A percentile compares a stretch with the other conserved stretches of the same genome.
Conservation (phyloP, 2,888 invertebrate species). For the Leucophenga maculata region DNA sequence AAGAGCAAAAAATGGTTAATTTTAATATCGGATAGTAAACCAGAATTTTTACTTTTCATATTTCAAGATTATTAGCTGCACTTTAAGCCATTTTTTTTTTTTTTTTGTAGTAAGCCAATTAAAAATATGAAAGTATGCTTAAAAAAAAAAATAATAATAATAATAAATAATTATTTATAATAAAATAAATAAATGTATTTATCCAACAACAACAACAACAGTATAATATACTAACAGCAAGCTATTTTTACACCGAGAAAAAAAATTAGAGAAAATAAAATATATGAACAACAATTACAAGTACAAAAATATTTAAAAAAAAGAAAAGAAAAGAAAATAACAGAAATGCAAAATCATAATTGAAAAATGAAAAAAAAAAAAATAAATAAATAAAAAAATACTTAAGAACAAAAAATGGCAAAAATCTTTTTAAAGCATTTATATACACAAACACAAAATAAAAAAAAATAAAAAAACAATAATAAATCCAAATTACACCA, state of each 20-base stretch:
- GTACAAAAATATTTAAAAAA: constrained; percentile 48
- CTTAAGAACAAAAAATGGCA: constrained; percentile 13
- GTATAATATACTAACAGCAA: constrained; percentile 23
- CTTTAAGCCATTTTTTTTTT: too few species aligned
- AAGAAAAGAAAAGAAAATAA: background rate
- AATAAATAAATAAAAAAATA: constrained; percentile 28
- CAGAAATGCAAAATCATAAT: background rate
- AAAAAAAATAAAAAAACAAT: constrained; percentile 13
- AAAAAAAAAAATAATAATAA: constrained; percentile 55
- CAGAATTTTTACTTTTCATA: too few species aligned
- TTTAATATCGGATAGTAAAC: too few species aligned
- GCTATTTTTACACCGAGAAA: constrained; percentile 58
- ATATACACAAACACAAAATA: constrained; percentile 17
- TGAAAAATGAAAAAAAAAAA: constrained; percentile 16
- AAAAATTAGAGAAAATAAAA: constrained; percentile 24
- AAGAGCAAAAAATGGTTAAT: too few species aligned
- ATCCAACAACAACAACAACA: constrained; percentile 15
- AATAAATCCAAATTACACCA: background rate
- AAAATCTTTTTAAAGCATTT: constrained; percentile 17
- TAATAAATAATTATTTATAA: constrained; percentile 41
- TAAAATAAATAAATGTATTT: constrained; percentile 27
- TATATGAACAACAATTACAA: constrained; percentile 41
- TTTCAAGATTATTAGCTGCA: too few species aligned
- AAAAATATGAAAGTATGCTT: constrained; percentile 22
- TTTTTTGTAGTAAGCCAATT: background rate